Evolutionary conservation across 1,140 invertebrate genomes (phyloP).

Genomic region (Hirudo medicinalis): DNA sequence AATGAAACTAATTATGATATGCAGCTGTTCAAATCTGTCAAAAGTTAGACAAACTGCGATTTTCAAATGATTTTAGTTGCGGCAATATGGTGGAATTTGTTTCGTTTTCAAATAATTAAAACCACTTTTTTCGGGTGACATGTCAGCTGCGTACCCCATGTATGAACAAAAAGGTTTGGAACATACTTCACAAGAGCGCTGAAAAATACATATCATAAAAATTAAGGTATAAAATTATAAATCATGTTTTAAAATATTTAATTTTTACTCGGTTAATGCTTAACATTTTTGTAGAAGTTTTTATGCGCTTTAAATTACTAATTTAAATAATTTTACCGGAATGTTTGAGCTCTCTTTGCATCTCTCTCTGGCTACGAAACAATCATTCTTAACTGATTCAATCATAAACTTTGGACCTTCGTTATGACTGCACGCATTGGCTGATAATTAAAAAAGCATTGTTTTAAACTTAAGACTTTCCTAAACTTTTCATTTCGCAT

Average conservation of each 20-base stretch:
- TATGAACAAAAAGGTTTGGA: neutral
- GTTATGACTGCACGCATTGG: slow-evolving; percentile 7
- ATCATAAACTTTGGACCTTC: neutral
- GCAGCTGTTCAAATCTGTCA: too few relatives aligned
- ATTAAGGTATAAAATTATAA: neutral
- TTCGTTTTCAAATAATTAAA: neutral
- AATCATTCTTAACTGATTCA: slow-evolving; percentile 4
- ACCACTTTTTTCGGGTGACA: neutral
- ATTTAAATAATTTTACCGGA: neutral
- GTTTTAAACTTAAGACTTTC: neutral
- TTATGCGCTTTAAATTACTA: neutral
- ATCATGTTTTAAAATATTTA: neutral
- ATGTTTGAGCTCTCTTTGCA: neutral
- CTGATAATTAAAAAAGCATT: neutral
- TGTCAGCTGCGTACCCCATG: neutral
- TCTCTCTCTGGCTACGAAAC: neutral
- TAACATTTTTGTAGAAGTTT: too few relatives aligned
- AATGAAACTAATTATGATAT: too few relatives aligned
- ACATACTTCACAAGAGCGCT: neutral
- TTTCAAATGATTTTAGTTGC: neutral
- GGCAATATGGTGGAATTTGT: neutral
- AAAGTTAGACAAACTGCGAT: too few relatives aligned
- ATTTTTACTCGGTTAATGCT: neutral
- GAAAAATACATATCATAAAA: too few relatives aligned
- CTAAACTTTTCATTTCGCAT: neutral